Evolutionary conservation across 2,113 vertebrate species (phyloP).

Genomic region (Odocoileus hemionus): DNA sequence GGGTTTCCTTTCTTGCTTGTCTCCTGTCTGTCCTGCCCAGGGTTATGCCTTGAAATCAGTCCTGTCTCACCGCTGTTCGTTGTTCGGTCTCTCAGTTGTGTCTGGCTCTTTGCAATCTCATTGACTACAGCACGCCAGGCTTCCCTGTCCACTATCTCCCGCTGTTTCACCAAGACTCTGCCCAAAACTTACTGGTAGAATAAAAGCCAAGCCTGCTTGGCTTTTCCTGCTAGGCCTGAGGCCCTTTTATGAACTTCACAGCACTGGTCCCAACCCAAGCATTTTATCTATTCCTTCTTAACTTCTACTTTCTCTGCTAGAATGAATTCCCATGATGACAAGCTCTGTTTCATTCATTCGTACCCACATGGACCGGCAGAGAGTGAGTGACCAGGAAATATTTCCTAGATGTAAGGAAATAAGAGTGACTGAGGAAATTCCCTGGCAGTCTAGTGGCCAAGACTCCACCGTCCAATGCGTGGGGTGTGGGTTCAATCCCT

Average conservation of each 20-base stretch:
- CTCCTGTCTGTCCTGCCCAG: not conserved
- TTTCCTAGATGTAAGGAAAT: not conserved
- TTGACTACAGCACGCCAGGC: not conserved
- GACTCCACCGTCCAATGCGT: not conserved
- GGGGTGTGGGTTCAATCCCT: not conserved
- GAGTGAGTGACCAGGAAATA: not conserved
- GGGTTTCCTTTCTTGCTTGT: not conserved
- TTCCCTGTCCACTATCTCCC: not conserved
- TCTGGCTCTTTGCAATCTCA: not conserved
- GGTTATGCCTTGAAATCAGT: not conserved
- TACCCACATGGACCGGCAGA: not conserved
- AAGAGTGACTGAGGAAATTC: not conserved
- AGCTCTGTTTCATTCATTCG: not conserved
- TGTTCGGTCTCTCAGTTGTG: not conserved
- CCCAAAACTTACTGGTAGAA: not conserved
- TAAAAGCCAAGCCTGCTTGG: not conserved
- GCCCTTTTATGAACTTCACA: not conserved
- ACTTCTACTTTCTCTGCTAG: not conserved
- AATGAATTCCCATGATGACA: not conserved
- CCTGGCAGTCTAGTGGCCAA: not conserved
- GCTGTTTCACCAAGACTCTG: fast-evolving
- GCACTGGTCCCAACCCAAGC: not conserved
- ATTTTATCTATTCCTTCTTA: not conserved
- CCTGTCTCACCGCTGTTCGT: fast-evolving
- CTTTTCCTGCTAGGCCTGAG: not conserved